These are phyloP conservation scores for Hartigia nigra DNA, from an alignment of 2,888 invertebrate genomes.

Conservation along the genomic window DNA sequence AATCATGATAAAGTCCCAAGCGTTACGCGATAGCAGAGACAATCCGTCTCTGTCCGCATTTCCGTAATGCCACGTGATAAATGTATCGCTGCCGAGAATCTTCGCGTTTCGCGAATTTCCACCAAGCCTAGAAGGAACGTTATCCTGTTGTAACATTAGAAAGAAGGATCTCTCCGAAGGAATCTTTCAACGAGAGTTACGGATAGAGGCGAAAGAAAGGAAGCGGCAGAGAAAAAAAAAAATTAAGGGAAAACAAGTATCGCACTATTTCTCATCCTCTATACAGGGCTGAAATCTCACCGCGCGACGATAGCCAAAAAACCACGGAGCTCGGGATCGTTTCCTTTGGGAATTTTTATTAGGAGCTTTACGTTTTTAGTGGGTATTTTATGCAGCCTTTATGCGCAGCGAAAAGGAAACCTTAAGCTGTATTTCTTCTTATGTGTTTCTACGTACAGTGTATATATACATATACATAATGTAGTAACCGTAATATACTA, in stretches of 20 bases:
- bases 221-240: not conserved
- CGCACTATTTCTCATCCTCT: not conserved
- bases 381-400: not conserved
- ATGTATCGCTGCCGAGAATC: slow-evolving; percentile 21
- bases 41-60: slow-evolving; percentile 30
- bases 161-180: not conserved
- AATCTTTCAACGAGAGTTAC: not conserved
- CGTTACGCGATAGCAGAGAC: slow-evolving; percentile 17
- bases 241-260: not conserved
- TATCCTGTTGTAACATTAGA: slow-evolving; percentile 14
- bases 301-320: not conserved
- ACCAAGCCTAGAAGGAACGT: slow-evolving; percentile 12
- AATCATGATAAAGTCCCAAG: not conserved
- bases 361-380: not conserved
- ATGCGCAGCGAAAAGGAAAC: not conserved
- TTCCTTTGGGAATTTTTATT: not conserved
- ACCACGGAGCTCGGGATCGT: not conserved
- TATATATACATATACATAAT: not conserved
- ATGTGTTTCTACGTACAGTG: not conserved
- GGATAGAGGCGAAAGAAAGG: not conserved
- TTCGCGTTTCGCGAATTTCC: slow-evolving; percentile 1
- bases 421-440: not conserved
- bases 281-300: not conserved
- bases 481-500: no score
- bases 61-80: slow-evolving; percentile 31